A percentile compares a stretch with the other conserved stretches of the same genome.
Evolutionary conservation across 92 coral and sea anemone species (phyloP).

Genomic region (Umimayanthus chanpuru): DNA sequence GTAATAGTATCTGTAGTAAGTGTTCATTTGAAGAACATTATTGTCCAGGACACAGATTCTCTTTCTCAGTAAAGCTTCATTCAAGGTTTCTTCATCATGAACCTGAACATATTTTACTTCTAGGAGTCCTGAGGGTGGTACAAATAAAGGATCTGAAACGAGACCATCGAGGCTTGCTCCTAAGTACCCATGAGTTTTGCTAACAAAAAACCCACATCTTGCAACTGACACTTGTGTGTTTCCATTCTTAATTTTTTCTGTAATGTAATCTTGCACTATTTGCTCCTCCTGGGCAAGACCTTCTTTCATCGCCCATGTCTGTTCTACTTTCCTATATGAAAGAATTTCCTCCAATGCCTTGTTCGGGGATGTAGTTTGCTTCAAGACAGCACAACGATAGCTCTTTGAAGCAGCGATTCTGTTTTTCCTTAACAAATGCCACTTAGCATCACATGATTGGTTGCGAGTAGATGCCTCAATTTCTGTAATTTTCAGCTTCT

Average conservation of each 20-base stretch:
- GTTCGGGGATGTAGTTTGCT: constrained; percentile 48
- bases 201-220: constrained; percentile 51
- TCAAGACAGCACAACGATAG: constrained; percentile 54
- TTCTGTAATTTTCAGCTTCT: neutral
- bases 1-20: constrained; percentile 52
- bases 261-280: constrained; percentile 35
- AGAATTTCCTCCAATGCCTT: constrained; percentile 48
- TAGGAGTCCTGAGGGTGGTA: constrained; percentile 18
- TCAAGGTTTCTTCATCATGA: constrained; percentile 33
- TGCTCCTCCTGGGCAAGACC: constrained; percentile 37
- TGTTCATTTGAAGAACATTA: constrained; percentile 34
- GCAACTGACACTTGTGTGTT: constrained; percentile 31
- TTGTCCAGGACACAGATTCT: constrained; percentile 47
- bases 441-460: constrained; percentile 27
- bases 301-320: constrained; percentile 39
- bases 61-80: constrained; percentile 56
- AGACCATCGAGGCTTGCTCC: constrained; percentile 63
- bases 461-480: constrained; percentile 36
- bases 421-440: constrained; percentile 38
- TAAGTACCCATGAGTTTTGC: constrained; percentile 35
- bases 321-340: neutral
- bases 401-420: constrained; percentile 58
- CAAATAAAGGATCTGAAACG: constrained; percentile 31
- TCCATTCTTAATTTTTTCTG: constrained; percentile 27
- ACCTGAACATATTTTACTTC: constrained; percentile 15